A percentile compares a stretch with the other conserved stretches of the same genome.
Evolutionary conservation across 2,888 invertebrate genomes (phyloP).

Genomic region (Ectemnius lituratus): DNA sequence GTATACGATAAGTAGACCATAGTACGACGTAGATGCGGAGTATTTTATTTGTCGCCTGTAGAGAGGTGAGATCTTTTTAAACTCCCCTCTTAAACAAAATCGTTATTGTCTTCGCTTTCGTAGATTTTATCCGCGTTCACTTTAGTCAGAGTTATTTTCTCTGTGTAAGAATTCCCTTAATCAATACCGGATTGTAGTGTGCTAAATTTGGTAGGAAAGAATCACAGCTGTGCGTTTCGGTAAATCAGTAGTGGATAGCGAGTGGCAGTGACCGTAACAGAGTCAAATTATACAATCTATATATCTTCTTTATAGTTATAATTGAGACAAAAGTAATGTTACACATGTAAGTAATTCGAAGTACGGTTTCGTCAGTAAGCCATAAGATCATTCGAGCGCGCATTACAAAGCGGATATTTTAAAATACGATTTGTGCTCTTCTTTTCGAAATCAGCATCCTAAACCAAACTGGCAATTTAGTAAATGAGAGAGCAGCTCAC

Average conservation of each 20-base stretch:
- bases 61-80: neutral
- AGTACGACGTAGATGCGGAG: conserved; percentile 31
- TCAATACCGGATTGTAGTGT: conserved; percentile 43
- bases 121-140: conserved; percentile 37
- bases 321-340: conserved; percentile 43
- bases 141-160: conserved; percentile 22
- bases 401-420: neutral
- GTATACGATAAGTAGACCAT: conserved; percentile 28
- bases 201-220: conserved; percentile 64
- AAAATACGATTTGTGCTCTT: neutral
- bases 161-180: conserved; percentile 25
- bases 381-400: conserved; percentile 49
- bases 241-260: conserved; percentile 58
- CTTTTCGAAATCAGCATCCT: neutral
- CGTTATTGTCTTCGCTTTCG: conserved; percentile 58
- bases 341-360: conserved; percentile 44
- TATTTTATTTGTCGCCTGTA: conserved; percentile 32
- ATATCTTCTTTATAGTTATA: conserved; percentile 47
- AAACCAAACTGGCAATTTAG: no score
- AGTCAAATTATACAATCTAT: conserved; percentile 45
- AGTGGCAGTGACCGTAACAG: conserved; percentile 60
- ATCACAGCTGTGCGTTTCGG: conserved; percentile 67
- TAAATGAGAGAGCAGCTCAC: no score
- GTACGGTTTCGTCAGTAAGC: conserved; percentile 35
- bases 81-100: conserved; percentile 3